A percentile compares a stretch with the other conserved stretches of the same genome.
phyloP scores from a whole-genome alignment of 2,888 invertebrate genomes.

The Drosophila nr. fundita region DNA sequence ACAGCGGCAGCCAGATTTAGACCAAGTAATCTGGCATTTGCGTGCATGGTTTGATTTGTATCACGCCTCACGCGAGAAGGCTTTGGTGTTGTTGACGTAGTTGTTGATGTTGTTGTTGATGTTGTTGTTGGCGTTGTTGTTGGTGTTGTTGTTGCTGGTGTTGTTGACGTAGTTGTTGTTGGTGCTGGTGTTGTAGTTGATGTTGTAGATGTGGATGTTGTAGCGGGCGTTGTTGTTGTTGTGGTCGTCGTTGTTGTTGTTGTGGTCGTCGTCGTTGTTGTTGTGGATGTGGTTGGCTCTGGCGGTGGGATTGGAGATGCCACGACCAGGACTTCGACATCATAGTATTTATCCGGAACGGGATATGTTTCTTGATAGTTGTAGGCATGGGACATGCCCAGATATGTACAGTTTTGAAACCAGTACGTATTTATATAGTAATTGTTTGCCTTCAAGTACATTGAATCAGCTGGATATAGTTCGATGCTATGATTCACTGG shows the following conservation, averaged over 20 bases:
- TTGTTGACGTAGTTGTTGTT: constrained; percentile 83
- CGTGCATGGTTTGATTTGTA: constrained; percentile 65
- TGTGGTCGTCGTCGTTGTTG: constrained; percentile 86
- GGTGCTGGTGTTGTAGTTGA: constrained; percentile 84
- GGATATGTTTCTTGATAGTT: constrained; percentile 88
- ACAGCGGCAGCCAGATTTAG: constrained; percentile 70
- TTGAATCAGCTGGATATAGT: constrained; percentile 87
- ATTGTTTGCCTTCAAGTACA: constrained; percentile 87
- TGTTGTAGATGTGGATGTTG: constrained; percentile 84
- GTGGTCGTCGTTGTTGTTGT: constrained; percentile 86
- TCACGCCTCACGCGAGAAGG: constrained; percentile 65
- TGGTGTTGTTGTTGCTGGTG: constrained; percentile 84
- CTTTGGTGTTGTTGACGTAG: constrained; percentile 82
- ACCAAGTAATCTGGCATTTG: constrained; percentile 78
- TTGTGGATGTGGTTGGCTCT: constrained; percentile 82
- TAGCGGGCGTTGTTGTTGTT: constrained; percentile 83
- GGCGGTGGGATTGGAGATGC: constrained; percentile 88
- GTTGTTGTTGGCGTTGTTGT: constrained; percentile 86
- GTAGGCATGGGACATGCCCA: constrained; percentile 88
- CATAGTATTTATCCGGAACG: constrained; percentile 87
- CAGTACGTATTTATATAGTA: constrained; percentile 89
- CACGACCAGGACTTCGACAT: constrained; percentile 89
- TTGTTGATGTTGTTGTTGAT: constrained; percentile 85
- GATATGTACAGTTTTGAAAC: constrained; percentile 91
- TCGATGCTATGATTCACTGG: constrained; percentile 87